Evolutionary conservation across 2,888 invertebrate species (phyloP).

Genomic region (Mythimna albipuncta): DNA sequence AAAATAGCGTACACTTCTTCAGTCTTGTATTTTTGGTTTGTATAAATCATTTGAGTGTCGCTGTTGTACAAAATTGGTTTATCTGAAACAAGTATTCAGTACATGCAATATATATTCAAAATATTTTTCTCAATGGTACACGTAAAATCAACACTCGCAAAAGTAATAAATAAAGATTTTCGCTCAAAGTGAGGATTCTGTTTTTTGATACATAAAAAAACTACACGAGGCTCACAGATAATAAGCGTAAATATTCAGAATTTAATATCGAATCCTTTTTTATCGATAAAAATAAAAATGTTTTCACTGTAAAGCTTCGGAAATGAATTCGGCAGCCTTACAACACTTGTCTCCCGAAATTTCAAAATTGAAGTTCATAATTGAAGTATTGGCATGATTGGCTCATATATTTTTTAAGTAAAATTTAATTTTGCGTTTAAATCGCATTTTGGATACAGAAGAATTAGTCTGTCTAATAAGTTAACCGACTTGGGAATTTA

Average conservation of each 20-base stretch:
- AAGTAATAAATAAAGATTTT: background rate
- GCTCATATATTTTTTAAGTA: too few species aligned
- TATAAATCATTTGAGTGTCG: slow-evolving; percentile 72
- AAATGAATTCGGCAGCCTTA: slow-evolving; percentile 9
- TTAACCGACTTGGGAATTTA: too few species aligned
- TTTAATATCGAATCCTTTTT: background rate
- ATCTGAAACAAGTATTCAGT: slow-evolving; percentile 73
- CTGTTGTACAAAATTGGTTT: slow-evolving; percentile 80
- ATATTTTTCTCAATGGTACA: background rate
- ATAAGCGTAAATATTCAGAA: background rate
- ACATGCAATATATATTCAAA: background rate
- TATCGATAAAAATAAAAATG: background rate
- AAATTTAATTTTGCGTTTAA: too few species aligned
- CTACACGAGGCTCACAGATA: background rate
- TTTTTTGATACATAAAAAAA: background rate
- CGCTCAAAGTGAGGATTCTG: background rate
- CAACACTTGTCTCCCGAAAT: background rate
- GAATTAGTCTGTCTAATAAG: too few species aligned
- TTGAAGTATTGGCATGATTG: background rate
- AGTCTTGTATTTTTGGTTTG: slow-evolving; percentile 73
- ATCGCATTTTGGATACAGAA: too few species aligned
- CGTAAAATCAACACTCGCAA: background rate
- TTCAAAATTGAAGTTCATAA: slow-evolving; percentile 3
- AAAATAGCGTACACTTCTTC: slow-evolving; percentile 85
- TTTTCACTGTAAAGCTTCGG: background rate